Evolutionary conservation across 2,888 invertebrate species (phyloP), one percentile per base, ranked within the genome.

Genomic region (Apoda limacodes): DNA sequence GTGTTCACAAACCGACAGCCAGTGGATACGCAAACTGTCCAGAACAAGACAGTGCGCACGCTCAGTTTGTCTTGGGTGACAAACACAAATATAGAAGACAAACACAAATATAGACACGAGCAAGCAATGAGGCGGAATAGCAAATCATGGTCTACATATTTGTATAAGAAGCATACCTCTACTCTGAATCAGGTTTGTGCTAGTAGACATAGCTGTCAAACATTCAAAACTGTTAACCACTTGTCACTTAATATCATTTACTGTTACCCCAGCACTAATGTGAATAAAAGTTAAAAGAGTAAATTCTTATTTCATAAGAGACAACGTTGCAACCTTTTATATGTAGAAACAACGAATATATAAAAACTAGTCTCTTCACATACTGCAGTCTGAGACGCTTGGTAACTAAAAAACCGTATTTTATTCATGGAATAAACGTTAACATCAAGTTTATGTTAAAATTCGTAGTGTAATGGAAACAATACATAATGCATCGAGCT

Each of bases 381-480:
- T n/a, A n/a, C n/a, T n/a, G n/a, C n/a, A n/a, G n/a, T n/a, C n/a
- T n/a, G n/a, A n/a, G n/a, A 48, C 48, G 49, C 43, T 38, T 40
- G 52, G 46, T 51, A 42, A 55, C 60, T 57, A 76, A 76, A 75
- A 78, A 76, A 67, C 48, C 52, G 53, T 53, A 70, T 67, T 70
- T 72, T 76, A 75, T 76, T 72, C 74, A 70, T 68, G 64, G 56
- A 61, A 65, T 61, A 68, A 70, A 71, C 69, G 58, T 72, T 70
- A 71, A 75, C 76, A 75, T 76, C 69, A 57, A 57, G 65, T 70
- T 74, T 76, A 74, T 75, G 72, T 71, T 72, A 76, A 78, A 74
- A 65, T 60, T 71, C 67, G 71, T 74, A 72, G 75, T 75, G 71
- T 75, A 80, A 78, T 80, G 76, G 70, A 78, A 76, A 72, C 76